Evolutionary conservation across 1,140 invertebrate genomes (phyloP), one percentile per base, ranked within the genome.

Genomic region (Cydia pomonella): DNA sequence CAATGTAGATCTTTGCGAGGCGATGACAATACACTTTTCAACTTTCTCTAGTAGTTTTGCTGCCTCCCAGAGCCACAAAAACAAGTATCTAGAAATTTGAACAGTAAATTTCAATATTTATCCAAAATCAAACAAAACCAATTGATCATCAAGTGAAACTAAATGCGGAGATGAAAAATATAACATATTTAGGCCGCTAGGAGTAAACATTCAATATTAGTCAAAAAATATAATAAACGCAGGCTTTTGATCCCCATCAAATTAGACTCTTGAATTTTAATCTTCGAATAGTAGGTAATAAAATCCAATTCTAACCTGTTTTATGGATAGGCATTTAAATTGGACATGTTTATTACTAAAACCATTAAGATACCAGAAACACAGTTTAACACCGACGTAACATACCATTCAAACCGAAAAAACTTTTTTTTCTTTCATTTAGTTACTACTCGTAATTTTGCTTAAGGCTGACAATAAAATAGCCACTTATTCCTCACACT

Each of bases 401-500:
- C 5, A 50, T 50, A 44, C 41, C 47, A 18, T 50, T 50, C 6
- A n/a, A 59, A 23, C 53, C 18, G 53, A 59, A 59, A n/a, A 21
- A 59, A 23, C 16, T 18, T 6, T 53, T 53, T 53, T 44, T 44
- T 13, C 50, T 18, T 53, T 53, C 18, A 18, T 4, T 18, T 53
- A 7, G 5, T n/a, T 53, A 13, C 13, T 44, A 44, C 12, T 16
- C 50, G 4, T 53, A 21, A 23, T 59, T 59, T 59, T 21, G 9
- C 21, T 59, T 5, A 59, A 21, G 5, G 53, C 21, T 21, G 16
- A 47, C 0, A 50, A 50, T 50, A 50, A 50, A 3, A 66, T 29
- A 16, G 33, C 64, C 27, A 69, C 33, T 69, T 69, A 33, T 69
- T 69, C 41, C 64, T 69, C 23, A 33, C 27, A 21, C 64, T n/a